Evolutionary conservation across 2,888 invertebrate genomes (phyloP).

Genomic region (Tryphoninae sp.): DNA sequence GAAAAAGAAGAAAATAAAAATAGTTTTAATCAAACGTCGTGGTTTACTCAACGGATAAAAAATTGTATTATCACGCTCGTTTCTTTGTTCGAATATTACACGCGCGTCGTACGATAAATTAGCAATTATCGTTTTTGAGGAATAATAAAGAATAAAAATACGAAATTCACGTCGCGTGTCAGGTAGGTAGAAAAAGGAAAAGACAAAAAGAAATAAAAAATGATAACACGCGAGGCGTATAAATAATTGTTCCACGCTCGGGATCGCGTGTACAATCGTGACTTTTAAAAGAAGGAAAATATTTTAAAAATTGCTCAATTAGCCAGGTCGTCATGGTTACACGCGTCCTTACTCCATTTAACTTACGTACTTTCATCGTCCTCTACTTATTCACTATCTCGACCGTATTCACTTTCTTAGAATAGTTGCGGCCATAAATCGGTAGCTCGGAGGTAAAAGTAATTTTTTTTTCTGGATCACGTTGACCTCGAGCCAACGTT

Average conservation of each 20-base stretch:
- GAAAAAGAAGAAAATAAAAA: background rate
- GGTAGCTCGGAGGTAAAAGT: too few species aligned
- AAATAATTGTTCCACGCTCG: background rate
- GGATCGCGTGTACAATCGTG: background rate
- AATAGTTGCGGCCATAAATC: too few species aligned
- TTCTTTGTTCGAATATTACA: too few species aligned
- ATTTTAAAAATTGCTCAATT: conserved; percentile 10
- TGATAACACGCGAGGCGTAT: background rate
- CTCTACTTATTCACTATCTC: background rate
- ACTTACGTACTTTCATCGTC: background rate
- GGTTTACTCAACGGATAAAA: too few species aligned
- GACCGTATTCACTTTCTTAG: too few species aligned
- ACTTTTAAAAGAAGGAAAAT: background rate
- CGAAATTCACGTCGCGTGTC: too few species aligned
- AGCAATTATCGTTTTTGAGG: too few species aligned
- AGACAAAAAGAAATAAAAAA: background rate
- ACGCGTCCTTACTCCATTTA: background rate
- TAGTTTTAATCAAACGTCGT: background rate
- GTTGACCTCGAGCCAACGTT: too few species aligned
- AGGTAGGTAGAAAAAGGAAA: background rate
- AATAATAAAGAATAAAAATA: too few species aligned
- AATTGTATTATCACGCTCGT: too few species aligned
- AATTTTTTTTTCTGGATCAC: too few species aligned
- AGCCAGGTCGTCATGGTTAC: background rate
- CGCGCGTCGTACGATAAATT: too few species aligned